Evolutionary conservation across 2,797 vertebrate species (phyloP).

Genomic region (Argentina silus): DNA sequence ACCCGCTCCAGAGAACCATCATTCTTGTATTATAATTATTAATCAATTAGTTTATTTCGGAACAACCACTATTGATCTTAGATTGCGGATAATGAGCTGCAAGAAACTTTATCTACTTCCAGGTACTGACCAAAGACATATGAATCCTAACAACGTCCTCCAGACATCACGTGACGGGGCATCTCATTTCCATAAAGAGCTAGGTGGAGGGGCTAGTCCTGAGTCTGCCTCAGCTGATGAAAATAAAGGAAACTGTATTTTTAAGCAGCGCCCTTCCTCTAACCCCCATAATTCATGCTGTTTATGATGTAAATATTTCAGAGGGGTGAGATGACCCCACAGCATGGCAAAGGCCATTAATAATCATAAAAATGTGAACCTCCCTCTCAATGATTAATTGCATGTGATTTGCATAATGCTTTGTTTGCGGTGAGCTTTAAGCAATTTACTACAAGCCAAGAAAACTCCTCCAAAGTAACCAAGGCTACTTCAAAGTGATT

Average conservation of each 20-base stretch:
- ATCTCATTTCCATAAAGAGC: conserved; percentile 57
- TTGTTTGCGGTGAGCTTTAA: conserved; percentile 71
- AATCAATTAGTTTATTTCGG: conserved; percentile 40
- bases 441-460: conserved; percentile 60
- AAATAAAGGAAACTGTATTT: conserved; percentile 68
- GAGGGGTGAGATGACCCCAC: conserved; percentile 73
- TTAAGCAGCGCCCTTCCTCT: conserved; percentile 65
- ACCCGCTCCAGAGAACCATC: not conserved
- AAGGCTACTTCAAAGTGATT: conserved; percentile 67
- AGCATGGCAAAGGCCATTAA: conserved; percentile 73
- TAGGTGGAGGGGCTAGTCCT: conserved; percentile 43
- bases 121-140: conserved; percentile 38
- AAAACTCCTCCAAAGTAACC: conserved; percentile 59
- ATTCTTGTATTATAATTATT: conserved; percentile 35
- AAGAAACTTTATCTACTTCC: conserved; percentile 42
- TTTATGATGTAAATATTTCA: conserved; percentile 79
- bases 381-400: conserved; percentile 71
- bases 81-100: conserved; percentile 58
- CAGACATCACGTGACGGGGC: conserved; percentile 53
- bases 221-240: conserved; percentile 53
- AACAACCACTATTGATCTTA: conserved; percentile 45
- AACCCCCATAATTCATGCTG: conserved; percentile 75
- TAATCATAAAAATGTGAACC: conserved; percentile 73
- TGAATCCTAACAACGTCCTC: conserved; percentile 62
- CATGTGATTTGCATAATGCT: conserved; percentile 73